These are phyloP conservation scores for Bubo bubo DNA, from an alignment of 2,113 vertebrate species.

Conservation along the genomic window DNA sequence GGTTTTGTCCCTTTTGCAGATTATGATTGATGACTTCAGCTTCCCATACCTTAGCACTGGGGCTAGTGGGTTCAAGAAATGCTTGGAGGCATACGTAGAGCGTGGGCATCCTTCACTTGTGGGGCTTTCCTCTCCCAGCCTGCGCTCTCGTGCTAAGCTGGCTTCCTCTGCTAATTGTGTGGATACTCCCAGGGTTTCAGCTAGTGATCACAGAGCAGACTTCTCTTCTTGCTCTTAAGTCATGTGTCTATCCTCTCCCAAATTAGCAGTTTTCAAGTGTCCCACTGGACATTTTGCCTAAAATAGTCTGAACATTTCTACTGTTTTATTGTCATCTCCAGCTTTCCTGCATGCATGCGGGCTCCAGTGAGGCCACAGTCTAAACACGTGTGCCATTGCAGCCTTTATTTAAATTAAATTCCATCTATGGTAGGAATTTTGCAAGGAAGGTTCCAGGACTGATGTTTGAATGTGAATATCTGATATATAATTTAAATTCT, in stretches of 20 bases:
- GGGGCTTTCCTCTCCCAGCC: background rate
- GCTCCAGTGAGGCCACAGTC: background rate
- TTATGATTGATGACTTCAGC: background rate
- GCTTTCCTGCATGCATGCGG: background rate
- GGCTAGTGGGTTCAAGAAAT: background rate
- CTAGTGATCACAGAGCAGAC: background rate
- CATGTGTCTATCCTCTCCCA: background rate
- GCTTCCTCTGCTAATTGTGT: fast-evolving
- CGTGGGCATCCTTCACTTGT: fast-evolving
- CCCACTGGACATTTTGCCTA: background rate
- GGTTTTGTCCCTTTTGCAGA: background rate
- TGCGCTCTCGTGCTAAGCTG: background rate
- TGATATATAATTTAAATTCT: background rate
- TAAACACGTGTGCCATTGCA: background rate
- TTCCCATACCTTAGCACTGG: background rate
- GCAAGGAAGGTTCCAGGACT: background rate
- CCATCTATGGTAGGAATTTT: background rate
- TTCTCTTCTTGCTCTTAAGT: background rate
- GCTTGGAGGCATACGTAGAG: background rate
- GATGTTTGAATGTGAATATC: background rate
- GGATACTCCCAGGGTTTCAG: background rate
- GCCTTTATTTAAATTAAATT: background rate
- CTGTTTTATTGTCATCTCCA: background rate
- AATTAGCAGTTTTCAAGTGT: background rate
- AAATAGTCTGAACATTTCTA: background rate